A percentile compares a stretch with the other conserved stretches of the same genome.
Conservation (phyloP, 2,797 vertebrate genomes). For the Cuculus canorus region DNA sequence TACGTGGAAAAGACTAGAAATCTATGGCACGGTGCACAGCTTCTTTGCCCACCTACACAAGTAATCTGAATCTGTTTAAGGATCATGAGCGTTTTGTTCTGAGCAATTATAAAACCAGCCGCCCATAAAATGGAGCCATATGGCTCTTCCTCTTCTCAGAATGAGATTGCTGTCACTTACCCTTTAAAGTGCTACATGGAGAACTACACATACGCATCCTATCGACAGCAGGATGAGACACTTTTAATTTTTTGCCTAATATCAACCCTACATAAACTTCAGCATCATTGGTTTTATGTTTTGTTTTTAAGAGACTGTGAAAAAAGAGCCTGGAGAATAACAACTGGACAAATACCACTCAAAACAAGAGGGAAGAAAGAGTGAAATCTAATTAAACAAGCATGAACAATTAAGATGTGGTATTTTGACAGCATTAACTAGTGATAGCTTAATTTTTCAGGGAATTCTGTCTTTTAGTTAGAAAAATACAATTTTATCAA, state of each 20-base stretch:
- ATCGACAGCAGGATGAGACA: not conserved
- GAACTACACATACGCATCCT: not conserved
- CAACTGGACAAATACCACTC: not conserved
- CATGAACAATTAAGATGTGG: not conserved
- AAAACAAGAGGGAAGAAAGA: not conserved
- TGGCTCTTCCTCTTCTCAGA: not conserved
- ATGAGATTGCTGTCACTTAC: not conserved
- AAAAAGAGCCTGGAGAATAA: not conserved
- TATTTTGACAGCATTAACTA: not conserved
- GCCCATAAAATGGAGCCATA: not conserved
- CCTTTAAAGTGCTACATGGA: not conserved
- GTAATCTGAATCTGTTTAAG: not conserved
- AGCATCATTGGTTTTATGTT: slow-evolving; percentile 18
- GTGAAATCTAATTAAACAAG: not conserved
- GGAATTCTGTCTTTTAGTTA: not conserved
- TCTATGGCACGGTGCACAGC: accelerated
- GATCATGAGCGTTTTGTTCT: not conserved
- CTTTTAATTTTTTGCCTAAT: not conserved
- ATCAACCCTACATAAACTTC: not conserved
- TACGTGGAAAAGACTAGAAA: not conserved
- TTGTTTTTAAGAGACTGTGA: not conserved
- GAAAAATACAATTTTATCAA: not conserved
- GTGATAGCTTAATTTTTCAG: not conserved
- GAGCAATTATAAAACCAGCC: not conserved
- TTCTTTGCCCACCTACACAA: not conserved